phyloP scores from a whole-genome alignment of 2,888 invertebrate species.

The Tenthredo distinguenda region DNA sequence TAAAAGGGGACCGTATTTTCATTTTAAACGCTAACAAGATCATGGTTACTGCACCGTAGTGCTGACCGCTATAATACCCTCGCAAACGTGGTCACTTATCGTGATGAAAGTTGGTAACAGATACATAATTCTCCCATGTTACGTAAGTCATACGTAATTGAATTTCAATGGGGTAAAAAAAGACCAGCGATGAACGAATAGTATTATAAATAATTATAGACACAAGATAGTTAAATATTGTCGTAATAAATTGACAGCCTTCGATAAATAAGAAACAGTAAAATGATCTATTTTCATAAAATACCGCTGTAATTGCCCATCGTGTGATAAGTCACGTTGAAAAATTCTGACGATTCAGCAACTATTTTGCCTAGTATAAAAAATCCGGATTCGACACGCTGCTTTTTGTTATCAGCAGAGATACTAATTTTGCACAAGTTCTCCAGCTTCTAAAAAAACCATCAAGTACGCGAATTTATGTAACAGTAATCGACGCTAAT shows the following conservation, averaged over 20 bases:
- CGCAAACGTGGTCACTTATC: neutral
- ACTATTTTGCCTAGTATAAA: neutral
- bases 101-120: neutral
- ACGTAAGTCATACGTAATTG: slow-evolving; percentile 20
- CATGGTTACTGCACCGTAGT: neutral
- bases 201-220: neutral
- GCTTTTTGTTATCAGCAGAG: neutral
- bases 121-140: slow-evolving; percentile 1
- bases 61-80: neutral
- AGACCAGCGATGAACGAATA: neutral
- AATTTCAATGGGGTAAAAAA: neutral
- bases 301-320: no score
- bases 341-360: neutral
- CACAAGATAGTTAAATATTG: neutral
- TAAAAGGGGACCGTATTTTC: neutral
- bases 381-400: neutral
- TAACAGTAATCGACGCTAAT: slow-evolving; percentile 6
- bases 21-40: neutral
- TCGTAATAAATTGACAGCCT: neutral
- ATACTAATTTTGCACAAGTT: neutral
- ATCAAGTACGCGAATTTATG: neutral
- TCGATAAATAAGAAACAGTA: neutral
- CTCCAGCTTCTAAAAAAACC: neutral
- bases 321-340: neutral
- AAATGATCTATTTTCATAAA: no score